These are phyloP conservation scores for Marasmarcha lunaedactyla DNA, from an alignment of 2,888 invertebrate species.

Conservation along the genomic window DNA sequence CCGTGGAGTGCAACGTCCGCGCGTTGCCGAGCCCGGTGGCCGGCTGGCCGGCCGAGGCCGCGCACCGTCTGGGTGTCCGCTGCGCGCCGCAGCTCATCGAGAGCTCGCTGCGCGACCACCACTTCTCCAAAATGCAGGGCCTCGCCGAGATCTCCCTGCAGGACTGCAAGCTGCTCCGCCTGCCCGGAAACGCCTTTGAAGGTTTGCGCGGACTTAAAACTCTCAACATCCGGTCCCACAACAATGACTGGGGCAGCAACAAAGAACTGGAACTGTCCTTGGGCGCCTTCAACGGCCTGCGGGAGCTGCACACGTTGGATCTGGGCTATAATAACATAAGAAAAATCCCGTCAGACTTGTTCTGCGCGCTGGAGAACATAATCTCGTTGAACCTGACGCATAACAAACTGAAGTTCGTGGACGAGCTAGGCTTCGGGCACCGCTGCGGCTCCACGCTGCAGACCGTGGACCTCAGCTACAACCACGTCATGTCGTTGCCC, in stretches of 20 bases:
- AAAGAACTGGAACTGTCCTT: conserved; percentile 79
- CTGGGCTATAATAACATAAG: conserved; percentile 85
- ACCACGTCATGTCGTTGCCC: conserved; percentile 79
- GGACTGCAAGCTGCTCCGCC: conserved; percentile 82
- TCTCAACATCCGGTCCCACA: conserved; percentile 82
- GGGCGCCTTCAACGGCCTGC: conserved; percentile 79
- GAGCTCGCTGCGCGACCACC: conserved; percentile 80
- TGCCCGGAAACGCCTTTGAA: conserved; percentile 83
- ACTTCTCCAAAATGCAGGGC: conserved; percentile 80
- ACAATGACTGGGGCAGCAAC: conserved; percentile 79
- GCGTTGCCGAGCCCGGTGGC: conserved; percentile 76
- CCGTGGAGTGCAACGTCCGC: conserved; percentile 74
- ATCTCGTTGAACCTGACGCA: conserved; percentile 86
- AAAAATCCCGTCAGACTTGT: conserved; percentile 80
- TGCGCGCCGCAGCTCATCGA: conserved; percentile 74
- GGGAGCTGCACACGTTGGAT: conserved; percentile 83
- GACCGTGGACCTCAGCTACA: conserved; percentile 83
- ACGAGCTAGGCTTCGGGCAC: conserved; percentile 78
- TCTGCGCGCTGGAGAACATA: conserved; percentile 84
- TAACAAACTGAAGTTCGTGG: conserved; percentile 84
- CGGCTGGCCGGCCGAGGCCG: conserved; percentile 77
- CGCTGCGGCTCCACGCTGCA: conserved; percentile 78
- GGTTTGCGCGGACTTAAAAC: conserved; percentile 84
- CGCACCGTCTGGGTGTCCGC: conserved; percentile 78
- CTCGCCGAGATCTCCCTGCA: conserved; percentile 81